These are phyloP conservation scores for Eretmocerus hayati DNA, from an alignment of 2,888 invertebrate genomes.

Conservation along the genomic window DNA sequence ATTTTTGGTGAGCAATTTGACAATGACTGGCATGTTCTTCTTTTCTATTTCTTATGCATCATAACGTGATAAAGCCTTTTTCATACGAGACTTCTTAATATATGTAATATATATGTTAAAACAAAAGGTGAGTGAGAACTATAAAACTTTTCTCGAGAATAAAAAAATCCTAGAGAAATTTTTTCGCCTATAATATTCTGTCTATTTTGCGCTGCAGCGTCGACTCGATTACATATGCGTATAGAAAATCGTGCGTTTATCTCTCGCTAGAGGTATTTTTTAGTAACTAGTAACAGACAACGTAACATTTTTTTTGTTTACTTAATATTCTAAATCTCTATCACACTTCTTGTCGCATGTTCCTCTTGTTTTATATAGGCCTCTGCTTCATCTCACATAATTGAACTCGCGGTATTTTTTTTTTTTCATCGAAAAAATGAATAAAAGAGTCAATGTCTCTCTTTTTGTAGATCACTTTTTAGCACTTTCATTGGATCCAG, in stretches of 20 bases:
- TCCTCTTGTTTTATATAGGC: slow-evolving; percentile 17
- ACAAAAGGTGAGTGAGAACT: background rate
- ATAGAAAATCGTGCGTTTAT: slow-evolving; percentile 23
- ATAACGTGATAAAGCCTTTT: no score
- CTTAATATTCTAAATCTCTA: no score
- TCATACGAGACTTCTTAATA: no score
- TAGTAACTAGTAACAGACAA: slow-evolving; percentile 20
- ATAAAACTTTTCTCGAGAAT: background rate
- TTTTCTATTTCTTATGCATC: no score
- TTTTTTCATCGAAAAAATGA: slow-evolving; percentile 5
- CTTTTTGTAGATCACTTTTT: slow-evolving; percentile 8
- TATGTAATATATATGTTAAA: no score
- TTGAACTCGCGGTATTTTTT: background rate
- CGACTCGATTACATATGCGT: slow-evolving; percentile 3
- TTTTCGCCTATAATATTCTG: no score
- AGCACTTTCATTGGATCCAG: background rate
- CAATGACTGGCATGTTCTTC: no score
- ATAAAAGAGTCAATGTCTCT: slow-evolving; percentile 15
- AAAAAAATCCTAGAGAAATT: background rate
- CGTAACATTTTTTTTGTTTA: slow-evolving; percentile 14
- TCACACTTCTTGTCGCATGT: no score
- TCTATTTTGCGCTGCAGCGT: background rate
- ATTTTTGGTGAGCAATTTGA: no score
- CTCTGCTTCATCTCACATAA: slow-evolving; percentile 10
- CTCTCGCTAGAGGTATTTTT: slow-evolving; percentile 10